These are phyloP conservation scores for Muricea muricata DNA, from an alignment of 92 coral and sea anemone genomes.

Conservation along the genomic window DNA sequence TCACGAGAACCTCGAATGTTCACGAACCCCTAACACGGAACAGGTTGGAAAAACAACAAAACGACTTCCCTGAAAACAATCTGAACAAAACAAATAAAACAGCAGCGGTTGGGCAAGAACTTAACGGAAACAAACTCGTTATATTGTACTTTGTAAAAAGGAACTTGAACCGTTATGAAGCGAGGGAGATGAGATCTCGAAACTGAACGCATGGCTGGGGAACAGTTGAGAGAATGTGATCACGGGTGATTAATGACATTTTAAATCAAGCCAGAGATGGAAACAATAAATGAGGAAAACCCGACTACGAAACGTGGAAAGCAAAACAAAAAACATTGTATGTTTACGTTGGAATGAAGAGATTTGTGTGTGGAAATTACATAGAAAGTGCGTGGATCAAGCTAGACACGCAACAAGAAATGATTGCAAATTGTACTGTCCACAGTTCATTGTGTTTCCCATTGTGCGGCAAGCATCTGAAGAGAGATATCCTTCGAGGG, in stretches of 20 bases:
- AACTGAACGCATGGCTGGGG: background rate
- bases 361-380: too few species aligned
- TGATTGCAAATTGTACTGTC: background rate
- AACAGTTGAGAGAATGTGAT: background rate
- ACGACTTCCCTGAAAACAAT: background rate
- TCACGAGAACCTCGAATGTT: too few species aligned
- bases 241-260: background rate
- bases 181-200: too few species aligned
- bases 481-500: background rate
- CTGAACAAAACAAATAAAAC: background rate
- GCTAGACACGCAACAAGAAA: background rate
- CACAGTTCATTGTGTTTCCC: background rate
- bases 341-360: background rate
- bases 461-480: conserved; percentile 16
- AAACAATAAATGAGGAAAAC: background rate
- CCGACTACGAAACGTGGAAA: background rate
- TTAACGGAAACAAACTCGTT: too few species aligned
- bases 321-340: too few species aligned
- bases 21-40: background rate
- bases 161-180: background rate
- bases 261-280: background rate
- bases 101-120: background rate
- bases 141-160: too few species aligned
- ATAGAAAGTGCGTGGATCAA: background rate
- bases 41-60: background rate